These are phyloP conservation scores for Anticlea derivata DNA, from an alignment of 2,888 invertebrate species.

Conservation along the genomic window DNA sequence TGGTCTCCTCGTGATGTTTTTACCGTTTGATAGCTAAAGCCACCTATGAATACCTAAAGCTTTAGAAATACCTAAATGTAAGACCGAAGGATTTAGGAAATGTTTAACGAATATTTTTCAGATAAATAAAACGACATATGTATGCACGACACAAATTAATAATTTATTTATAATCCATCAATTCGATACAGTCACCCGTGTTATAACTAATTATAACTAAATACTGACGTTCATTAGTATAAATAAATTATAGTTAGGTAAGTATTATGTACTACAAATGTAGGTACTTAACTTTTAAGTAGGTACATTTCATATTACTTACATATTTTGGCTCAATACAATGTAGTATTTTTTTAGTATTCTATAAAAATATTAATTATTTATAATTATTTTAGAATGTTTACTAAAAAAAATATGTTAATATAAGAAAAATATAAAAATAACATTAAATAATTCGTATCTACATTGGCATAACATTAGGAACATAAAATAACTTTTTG, in stretches of 20 bases:
- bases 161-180: slow-evolving; percentile 45
- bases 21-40: no score
- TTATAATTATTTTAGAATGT: not conserved
- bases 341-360: slow-evolving; percentile 5
- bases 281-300: slow-evolving; percentile 6
- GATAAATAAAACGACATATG: slow-evolving; percentile 36
- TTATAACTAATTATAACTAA: slow-evolving; percentile 27
- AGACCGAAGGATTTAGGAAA: no score
- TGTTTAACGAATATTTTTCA: not conserved
- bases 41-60: no score
- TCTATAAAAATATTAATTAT: slow-evolving; percentile 13
- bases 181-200: slow-evolving; percentile 56
- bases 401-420: not conserved
- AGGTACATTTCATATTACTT: slow-evolving; percentile 9
- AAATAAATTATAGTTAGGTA: slow-evolving; percentile 9
- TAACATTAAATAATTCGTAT: slow-evolving; percentile 12
- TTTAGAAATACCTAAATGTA: no score
- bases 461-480: slow-evolving; percentile 52
- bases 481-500: slow-evolving; percentile 40
- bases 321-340: slow-evolving; percentile 33
- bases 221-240: slow-evolving; percentile 28
- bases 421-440: slow-evolving; percentile 2
- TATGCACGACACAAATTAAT: slow-evolving; percentile 55
- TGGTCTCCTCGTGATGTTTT: no score
- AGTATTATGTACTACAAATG: no score